Evolutionary conservation across 2,113 vertebrate genomes (phyloP).

Genomic region (Laterallus jamaicensis): DNA sequence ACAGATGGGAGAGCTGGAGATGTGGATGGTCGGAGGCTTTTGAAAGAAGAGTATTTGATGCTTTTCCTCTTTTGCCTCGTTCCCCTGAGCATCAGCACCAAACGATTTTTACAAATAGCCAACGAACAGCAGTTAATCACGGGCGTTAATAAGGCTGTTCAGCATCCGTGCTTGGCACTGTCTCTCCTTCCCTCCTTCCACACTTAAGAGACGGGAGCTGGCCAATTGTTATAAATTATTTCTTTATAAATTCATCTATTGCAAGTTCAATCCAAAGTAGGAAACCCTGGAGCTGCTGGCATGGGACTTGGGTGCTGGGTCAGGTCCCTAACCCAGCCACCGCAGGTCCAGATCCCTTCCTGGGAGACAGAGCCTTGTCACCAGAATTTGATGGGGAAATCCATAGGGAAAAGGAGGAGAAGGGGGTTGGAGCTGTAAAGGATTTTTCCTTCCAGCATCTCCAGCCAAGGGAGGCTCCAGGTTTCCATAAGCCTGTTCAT

Average conservation of each 20-base stretch:
- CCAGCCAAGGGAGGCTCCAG: background rate
- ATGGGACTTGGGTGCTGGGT: background rate
- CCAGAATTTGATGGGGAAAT: background rate
- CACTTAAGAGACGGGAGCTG: background rate
- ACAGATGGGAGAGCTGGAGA: background rate
- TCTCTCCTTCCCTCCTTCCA: background rate
- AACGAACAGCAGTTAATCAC: background rate
- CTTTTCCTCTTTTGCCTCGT: background rate
- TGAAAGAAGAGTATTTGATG: background rate
- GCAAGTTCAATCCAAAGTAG: background rate
- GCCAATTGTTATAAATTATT: background rate
- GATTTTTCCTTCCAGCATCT: background rate
- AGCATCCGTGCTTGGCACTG: background rate
- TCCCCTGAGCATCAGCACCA: fast-evolving
- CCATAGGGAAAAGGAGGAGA: background rate
- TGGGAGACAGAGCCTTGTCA: background rate
- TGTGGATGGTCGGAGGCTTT: background rate
- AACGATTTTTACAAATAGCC: background rate
- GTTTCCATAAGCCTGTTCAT: fast-evolving
- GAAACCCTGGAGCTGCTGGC: background rate
- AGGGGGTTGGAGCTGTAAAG: background rate
- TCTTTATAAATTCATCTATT: background rate
- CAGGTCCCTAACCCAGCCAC: background rate
- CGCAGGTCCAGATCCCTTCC: background rate
- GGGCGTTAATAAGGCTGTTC: background rate